Conservation (phyloP, 1,140 invertebrate genomes). For the Aphaenogaster ashmeadi region DNA sequence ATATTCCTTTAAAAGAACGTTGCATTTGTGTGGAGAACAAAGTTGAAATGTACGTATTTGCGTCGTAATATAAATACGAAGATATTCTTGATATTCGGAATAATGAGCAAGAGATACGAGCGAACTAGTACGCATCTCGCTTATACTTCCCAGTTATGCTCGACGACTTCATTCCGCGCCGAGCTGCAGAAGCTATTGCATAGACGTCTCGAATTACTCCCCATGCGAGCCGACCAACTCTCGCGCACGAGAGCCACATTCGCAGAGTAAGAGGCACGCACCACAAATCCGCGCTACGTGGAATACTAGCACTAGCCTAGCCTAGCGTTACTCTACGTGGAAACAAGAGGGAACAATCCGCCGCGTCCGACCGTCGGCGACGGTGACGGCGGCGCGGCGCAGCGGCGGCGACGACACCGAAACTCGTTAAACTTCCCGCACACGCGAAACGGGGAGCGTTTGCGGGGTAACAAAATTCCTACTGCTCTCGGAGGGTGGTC, state of each 20-base stretch:
- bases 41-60: neutral
- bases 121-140: slow-evolving; percentile 28
- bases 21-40: neutral
- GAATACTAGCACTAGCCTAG: slow-evolving; percentile 31
- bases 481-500: slow-evolving; percentile 14
- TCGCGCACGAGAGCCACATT: slow-evolving; percentile 14
- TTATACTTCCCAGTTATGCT: slow-evolving; percentile 51
- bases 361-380: neutral
- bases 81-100: neutral
- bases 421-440: slow-evolving; percentile 63
- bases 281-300: slow-evolving; percentile 60
- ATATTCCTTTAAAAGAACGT: neutral
- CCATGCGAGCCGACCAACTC: slow-evolving; percentile 32
- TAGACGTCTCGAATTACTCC: slow-evolving; percentile 38
- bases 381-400: neutral
- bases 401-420: slow-evolving; percentile 14
- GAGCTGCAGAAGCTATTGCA: slow-evolving; percentile 52
- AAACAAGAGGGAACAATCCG: slow-evolving; percentile 33
- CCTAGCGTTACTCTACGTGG: neutral
- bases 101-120: slow-evolving; percentile 20
- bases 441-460: slow-evolving; percentile 36
- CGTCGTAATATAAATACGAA: neutral
- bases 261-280: slow-evolving; percentile 51
- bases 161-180: slow-evolving; percentile 45
- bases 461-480: slow-evolving; percentile 54